Base-by-base conservation (phyloP, 2,888 invertebrate genomes). In the Brenthis ino region DNA sequence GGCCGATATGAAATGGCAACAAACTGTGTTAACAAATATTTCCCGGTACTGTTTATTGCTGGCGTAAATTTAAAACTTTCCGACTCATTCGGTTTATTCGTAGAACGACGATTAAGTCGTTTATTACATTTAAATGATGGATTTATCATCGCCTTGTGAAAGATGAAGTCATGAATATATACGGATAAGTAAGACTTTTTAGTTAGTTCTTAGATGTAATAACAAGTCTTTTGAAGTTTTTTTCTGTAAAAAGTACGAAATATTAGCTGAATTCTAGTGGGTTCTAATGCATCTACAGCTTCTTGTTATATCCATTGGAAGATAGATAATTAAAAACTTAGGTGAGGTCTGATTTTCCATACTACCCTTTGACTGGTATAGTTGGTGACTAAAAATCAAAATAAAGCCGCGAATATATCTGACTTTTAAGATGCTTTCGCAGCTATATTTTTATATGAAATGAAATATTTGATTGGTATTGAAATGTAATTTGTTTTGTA, bases 41-140 rank as follows among this genome's bases (percentile, higher is more conserved):
- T 72, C 71, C 57, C 51, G 61, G 71, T 72, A 71, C 64, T 33
- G 24, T 71, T 71, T 72, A 72, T 63, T 51, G 61, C 61, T 47
- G 16, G 57, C 53, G 60, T 68, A 67, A 68, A 71, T 65, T 66
- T 33, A 54, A 65, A 71, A 63, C 50, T 69, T 60, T 60, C 60
- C 60, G 12, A 50, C 48, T 50, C 57, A 47, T 63, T 63, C 20
- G 8, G 53, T 54, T 53, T 63, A 63, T 63, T 63, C 54, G 53
- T 63, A 63, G 63, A 63, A 53, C 51, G 53, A 54, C 51, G 53
- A 54, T 63, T 64, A 69, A 67, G 57, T 57, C 55, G 43, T 72
- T 72, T 65, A 69, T 65, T 48, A 51, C 69, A 57, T 56, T 33
- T 43, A 51, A 55, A 58, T 68, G 69, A 72, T 61, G 57, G 69